Evolutionary conservation across 1,140 invertebrate genomes (phyloP).

Genomic region (Apis mellifera): DNA sequence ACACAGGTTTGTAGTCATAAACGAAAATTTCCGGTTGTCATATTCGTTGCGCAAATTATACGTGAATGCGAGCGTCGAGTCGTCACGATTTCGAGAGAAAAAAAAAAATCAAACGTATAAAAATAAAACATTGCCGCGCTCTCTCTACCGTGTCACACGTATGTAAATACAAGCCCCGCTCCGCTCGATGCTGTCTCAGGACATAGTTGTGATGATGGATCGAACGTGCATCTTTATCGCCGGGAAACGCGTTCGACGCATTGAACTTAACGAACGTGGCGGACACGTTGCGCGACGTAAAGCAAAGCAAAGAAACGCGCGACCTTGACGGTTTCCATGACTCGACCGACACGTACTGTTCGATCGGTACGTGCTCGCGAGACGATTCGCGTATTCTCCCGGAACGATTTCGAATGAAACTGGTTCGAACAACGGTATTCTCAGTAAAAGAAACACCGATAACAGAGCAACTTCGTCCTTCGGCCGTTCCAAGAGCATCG

Average conservation of each 20-base stretch:
- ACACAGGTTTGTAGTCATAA: no score
- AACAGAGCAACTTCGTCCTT: slow-evolving; percentile 38
- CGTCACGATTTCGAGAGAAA: not conserved
- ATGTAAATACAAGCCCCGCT: not conserved
- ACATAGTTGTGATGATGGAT: no score
- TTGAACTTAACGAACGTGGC: not conserved
- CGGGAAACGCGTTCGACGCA: not conserved
- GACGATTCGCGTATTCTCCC: slow-evolving; percentile 21
- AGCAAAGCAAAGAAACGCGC: slow-evolving; percentile 11
- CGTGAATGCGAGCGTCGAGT: no score
- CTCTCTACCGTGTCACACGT: not conserved
- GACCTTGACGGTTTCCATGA: slow-evolving; percentile 26
- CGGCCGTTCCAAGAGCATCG: not conserved
- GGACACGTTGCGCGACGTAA: not conserved
- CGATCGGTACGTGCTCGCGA: slow-evolving; percentile 38
- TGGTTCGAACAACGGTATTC: slow-evolving; percentile 1
- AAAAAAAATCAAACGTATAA: not conserved
- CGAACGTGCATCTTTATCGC: slow-evolving; percentile 17
- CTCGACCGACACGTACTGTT: slow-evolving; percentile 35
- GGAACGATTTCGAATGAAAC: slow-evolving; percentile 20
- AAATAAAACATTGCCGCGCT: no score
- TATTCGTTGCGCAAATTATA: no score
- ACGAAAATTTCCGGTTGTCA: no score
- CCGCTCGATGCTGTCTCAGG: not conserved
- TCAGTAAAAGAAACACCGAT: slow-evolving; percentile 28